Evolutionary conservation across 2,888 invertebrate species (phyloP).

Genomic region (Leptopilina myrica): DNA sequence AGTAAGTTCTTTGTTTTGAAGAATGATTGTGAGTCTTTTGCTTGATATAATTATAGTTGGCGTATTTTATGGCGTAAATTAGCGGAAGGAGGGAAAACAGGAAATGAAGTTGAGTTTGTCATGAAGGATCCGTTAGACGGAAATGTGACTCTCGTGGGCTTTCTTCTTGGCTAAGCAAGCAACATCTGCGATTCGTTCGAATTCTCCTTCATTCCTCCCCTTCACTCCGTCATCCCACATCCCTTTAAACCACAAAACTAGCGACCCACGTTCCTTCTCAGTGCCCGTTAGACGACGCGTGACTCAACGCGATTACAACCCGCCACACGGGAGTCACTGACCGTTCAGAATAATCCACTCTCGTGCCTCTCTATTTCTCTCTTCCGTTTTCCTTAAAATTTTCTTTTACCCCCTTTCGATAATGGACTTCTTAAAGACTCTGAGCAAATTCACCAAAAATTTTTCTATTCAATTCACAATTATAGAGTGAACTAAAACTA

Average conservation of each 20-base stretch:
- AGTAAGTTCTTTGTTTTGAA: neutral
- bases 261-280: constrained; percentile 44
- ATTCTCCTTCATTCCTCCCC: constrained; percentile 10
- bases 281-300: constrained; percentile 47
- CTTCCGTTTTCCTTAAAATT: too few relatives aligned
- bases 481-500: too few relatives aligned
- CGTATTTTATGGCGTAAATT: constrained; percentile 20
- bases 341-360: constrained; percentile 28
- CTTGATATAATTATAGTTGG: neutral
- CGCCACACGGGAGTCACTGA: constrained; percentile 44
- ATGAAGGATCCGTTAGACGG: constrained; percentile 60
- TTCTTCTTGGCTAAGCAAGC: constrained; percentile 50
- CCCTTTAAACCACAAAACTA: constrained; percentile 45
- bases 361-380: constrained; percentile 17
- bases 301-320: constrained; percentile 51
- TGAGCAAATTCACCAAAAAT: too few relatives aligned
- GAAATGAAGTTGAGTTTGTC: constrained; percentile 64
- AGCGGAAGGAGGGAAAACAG: constrained; percentile 50
- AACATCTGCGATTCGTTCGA: constrained; percentile 36
- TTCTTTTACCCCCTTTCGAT: too few relatives aligned
- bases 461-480: too few relatives aligned
- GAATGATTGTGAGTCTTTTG: neutral
- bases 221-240: constrained; percentile 29
- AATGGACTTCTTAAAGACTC: too few relatives aligned
- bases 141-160: constrained; percentile 57